These are phyloP conservation scores for Mamestra brassicae DNA, from an alignment of 2,888 invertebrate genomes.

Conservation along the genomic window DNA sequence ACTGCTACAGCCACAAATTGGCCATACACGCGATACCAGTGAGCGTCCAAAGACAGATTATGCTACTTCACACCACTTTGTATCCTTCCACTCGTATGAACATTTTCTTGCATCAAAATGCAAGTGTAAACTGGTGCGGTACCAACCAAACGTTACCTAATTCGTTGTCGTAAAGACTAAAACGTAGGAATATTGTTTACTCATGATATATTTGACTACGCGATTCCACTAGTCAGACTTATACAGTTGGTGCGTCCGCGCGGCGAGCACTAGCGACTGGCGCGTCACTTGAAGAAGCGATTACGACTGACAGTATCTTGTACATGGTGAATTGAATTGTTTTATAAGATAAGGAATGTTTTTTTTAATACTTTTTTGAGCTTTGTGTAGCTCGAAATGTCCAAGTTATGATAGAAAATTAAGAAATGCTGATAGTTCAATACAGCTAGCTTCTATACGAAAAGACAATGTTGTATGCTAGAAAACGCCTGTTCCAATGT, in stretches of 20 bases:
- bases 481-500: not conserved
- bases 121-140: slow-evolving; percentile 72
- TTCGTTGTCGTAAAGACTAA: slow-evolving; percentile 83
- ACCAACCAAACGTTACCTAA: slow-evolving; percentile 75
- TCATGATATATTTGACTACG: slow-evolving; percentile 71
- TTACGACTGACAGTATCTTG: slow-evolving; percentile 22
- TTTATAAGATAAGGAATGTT: slow-evolving; percentile 44
- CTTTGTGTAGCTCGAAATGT: slow-evolving; percentile 13
- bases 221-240: slow-evolving; percentile 81
- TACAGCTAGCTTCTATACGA: not conserved
- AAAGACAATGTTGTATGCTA: not conserved
- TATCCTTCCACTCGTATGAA: not conserved
- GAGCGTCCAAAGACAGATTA: not conserved
- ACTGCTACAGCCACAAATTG: not conserved
- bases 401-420: not conserved
- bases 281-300: not conserved
- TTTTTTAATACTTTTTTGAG: slow-evolving; percentile 48
- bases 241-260: slow-evolving; percentile 56
- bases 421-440: not conserved
- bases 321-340: not conserved
- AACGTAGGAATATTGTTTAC: slow-evolving; percentile 66
- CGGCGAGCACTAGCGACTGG: slow-evolving; percentile 1
- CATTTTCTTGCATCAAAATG: slow-evolving; percentile 7
- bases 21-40: not conserved
- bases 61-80: no score